A percentile compares a stretch with the other conserved stretches of the same genome.
Evolutionary conservation across 2,888 invertebrate species (phyloP).

Genomic region (Physocephala rufipes): DNA sequence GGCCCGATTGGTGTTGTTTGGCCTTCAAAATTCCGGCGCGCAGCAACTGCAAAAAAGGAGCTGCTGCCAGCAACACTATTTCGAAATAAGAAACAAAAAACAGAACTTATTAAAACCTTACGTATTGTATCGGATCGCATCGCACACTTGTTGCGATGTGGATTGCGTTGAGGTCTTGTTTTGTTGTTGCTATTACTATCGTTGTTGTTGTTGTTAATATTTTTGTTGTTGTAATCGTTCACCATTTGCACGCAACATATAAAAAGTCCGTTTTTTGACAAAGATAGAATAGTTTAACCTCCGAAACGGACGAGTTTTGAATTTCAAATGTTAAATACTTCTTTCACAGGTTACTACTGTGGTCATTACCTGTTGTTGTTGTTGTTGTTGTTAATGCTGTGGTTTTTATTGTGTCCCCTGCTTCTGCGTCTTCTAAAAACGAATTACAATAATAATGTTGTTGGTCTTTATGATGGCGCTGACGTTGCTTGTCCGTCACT

Average conservation of each 20-base stretch:
- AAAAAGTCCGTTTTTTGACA: constrained; percentile 61
- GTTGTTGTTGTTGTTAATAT: constrained; percentile 22
- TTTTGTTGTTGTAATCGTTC: background rate
- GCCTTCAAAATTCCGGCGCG: constrained; percentile 25
- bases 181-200: background rate
- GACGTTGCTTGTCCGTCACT: constrained; percentile 18
- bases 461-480: constrained; percentile 12
- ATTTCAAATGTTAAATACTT: constrained; percentile 54
- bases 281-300: constrained; percentile 64
- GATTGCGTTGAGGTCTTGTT: background rate
- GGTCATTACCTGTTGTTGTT: constrained; percentile 21
- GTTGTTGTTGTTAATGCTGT: background rate
- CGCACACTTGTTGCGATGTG: constrained; percentile 25
- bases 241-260: constrained; percentile 48
- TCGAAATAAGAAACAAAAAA: constrained; percentile 13
- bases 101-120: background rate
- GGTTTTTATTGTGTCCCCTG: no score
- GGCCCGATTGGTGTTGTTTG: constrained; percentile 18
- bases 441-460: background rate
- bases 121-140: background rate
- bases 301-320: constrained; percentile 62
- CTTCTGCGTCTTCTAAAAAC: no score
- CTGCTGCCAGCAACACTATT: constrained; percentile 1
- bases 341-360: no score
- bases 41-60: constrained; percentile 9